These are phyloP conservation scores for Tetramorium alpestre DNA, from an alignment of 1,140 invertebrate genomes.

Conservation along the genomic window DNA sequence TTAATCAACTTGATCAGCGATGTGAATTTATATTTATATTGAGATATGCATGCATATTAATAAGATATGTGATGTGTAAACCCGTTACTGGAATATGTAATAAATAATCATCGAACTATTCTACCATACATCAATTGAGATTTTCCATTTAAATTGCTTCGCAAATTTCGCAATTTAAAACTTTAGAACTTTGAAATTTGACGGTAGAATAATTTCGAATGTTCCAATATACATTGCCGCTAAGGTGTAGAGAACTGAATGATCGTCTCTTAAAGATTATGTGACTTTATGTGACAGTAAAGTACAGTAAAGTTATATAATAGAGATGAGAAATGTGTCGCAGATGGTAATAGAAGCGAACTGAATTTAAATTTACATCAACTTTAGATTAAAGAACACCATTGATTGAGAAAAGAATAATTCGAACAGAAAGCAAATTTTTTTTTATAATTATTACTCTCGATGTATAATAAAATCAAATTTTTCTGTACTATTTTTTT, in stretches of 20 bases:
- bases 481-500: not conserved
- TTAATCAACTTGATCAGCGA: not conserved
- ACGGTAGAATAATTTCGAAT: constrained; percentile 21
- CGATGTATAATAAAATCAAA: not conserved
- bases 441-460: not conserved
- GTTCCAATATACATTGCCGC: not conserved
- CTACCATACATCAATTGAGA: not conserved
- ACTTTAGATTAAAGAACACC: not conserved
- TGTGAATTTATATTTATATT: not conserved
- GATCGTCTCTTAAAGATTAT: not conserved
- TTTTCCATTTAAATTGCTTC: constrained; percentile 42
- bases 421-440: not conserved
- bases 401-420: not conserved
- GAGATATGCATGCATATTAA: not conserved
- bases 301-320: not conserved
- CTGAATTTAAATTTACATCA: not conserved
- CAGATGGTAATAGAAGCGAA: not conserved
- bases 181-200: constrained; percentile 33
- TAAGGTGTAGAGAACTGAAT: not conserved
- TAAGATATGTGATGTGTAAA: not conserved
- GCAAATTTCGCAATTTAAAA: constrained; percentile 18
- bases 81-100: not conserved
- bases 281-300: not conserved
- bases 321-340: not conserved
- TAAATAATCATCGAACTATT: constrained; percentile 19